phyloP scores from a whole-genome alignment of 2,888 invertebrate species.

The Drosophila mercatorum region DNA sequence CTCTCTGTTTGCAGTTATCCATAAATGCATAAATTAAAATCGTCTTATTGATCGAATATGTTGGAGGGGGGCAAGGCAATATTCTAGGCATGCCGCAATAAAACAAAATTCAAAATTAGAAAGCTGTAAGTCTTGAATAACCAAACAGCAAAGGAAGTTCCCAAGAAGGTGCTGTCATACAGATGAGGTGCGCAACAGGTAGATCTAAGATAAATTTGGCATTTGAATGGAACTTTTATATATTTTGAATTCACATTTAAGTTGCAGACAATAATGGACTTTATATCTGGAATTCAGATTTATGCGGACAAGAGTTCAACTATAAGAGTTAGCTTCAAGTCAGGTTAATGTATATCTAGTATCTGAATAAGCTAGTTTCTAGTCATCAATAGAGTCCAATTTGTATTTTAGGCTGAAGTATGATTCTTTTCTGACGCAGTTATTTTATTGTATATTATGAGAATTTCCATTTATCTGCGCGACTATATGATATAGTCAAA shows the following conservation, averaged over 20 bases:
- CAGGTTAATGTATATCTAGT: no score
- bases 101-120: conserved; percentile 51
- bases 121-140: conserved; percentile 45
- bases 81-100: conserved; percentile 47
- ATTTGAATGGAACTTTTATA: not conserved
- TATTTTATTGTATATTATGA: not conserved
- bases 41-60: conserved; percentile 22
- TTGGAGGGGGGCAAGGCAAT: not conserved
- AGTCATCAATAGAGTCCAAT: no score
- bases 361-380: no score
- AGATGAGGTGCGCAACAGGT: not conserved
- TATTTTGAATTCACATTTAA: not conserved
- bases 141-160: conserved; percentile 21
- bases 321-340: no score
- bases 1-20: not conserved
- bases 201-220: not conserved
- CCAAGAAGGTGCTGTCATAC: not conserved
- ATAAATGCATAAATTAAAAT: conserved; percentile 48
- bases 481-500: conserved; percentile 37
- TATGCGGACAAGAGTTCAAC: not conserved
- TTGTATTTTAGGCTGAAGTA: no score
- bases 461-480: conserved; percentile 24
- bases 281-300: not conserved
- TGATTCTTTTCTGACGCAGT: conserved; percentile 6
- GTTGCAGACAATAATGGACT: not conserved